Conservation (phyloP, 2,888 invertebrate species). For the Bhutanitis thaidina region DNA sequence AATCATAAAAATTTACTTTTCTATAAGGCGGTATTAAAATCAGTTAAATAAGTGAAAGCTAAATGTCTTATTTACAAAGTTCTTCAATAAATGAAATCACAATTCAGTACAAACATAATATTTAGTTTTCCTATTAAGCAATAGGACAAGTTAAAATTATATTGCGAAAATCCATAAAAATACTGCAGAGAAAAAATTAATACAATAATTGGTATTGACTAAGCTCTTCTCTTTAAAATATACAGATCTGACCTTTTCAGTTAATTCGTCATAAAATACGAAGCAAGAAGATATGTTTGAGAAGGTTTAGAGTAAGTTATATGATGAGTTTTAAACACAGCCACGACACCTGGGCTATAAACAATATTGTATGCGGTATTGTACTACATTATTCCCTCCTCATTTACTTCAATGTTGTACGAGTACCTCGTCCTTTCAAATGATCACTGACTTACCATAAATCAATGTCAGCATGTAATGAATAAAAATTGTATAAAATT, state of each 20-base stretch:
- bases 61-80: too few relatives aligned
- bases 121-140: too few relatives aligned
- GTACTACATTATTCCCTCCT: conserved; percentile 39
- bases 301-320: conserved; percentile 33
- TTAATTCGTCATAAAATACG: conserved; percentile 29
- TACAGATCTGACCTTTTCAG: conserved; percentile 13
- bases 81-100: too few relatives aligned
- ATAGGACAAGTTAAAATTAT: too few relatives aligned
- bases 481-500: too few relatives aligned
- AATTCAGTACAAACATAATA: too few relatives aligned
- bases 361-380: conserved; percentile 45
- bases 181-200: not conserved
- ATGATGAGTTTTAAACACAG: conserved; percentile 32
- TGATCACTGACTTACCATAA: not conserved
- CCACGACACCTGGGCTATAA: conserved; percentile 32
- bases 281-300: conserved; percentile 33
- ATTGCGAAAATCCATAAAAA: not conserved
- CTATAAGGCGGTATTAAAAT: too few relatives aligned
- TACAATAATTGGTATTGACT: not conserved
- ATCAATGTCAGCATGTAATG: not conserved
- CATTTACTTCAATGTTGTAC: conserved; percentile 33
- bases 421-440: not conserved
- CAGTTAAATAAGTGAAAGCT: too few relatives aligned
- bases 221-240: conserved; percentile 4
- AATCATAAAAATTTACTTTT: too few relatives aligned